Evolutionary conservation across 2,888 invertebrate species (phyloP).

Genomic region (Bembecia ichneumoniformis): DNA sequence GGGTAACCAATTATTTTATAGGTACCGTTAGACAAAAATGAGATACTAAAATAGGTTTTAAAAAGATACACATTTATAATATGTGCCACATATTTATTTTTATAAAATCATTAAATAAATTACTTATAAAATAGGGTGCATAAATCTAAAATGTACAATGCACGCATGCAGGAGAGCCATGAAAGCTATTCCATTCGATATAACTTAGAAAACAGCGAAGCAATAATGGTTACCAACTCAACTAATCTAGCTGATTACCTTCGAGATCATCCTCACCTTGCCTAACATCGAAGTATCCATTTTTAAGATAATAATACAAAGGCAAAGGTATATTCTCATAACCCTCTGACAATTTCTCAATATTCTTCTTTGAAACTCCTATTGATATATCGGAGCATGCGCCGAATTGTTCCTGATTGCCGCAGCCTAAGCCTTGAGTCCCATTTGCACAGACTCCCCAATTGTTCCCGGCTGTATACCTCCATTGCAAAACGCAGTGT

Average conservation of each 20-base stretch:
- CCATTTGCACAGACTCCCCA: constrained; percentile 83
- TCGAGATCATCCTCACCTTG: constrained; percentile 18
- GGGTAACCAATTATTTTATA: too few relatives aligned
- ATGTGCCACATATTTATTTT: too few relatives aligned
- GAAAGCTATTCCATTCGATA: too few relatives aligned
- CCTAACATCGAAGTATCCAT: constrained; percentile 23
- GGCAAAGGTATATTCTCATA: constrained; percentile 22
- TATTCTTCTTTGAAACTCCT: constrained; percentile 52
- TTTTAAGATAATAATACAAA: constrained; percentile 20
- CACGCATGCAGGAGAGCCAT: too few relatives aligned
- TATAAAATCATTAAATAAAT: too few relatives aligned
- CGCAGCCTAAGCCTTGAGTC: constrained; percentile 83
- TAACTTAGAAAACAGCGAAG: too few relatives aligned
- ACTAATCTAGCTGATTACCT: neutral
- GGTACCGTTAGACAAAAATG: too few relatives aligned
- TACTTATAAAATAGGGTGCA: too few relatives aligned
- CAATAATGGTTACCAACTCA: neutral
- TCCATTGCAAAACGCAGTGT: constrained; percentile 90
- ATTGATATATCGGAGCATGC: constrained; percentile 86
- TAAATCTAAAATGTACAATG: too few relatives aligned
- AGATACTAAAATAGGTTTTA: too few relatives aligned
- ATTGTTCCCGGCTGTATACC: constrained; percentile 86
- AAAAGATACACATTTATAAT: too few relatives aligned
- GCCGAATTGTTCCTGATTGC: constrained; percentile 87
- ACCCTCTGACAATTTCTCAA: constrained; percentile 20